These are phyloP conservation scores for Ganaspis sp. DNA, from an alignment of 1,140 invertebrate genomes.

Conservation along the genomic window DNA sequence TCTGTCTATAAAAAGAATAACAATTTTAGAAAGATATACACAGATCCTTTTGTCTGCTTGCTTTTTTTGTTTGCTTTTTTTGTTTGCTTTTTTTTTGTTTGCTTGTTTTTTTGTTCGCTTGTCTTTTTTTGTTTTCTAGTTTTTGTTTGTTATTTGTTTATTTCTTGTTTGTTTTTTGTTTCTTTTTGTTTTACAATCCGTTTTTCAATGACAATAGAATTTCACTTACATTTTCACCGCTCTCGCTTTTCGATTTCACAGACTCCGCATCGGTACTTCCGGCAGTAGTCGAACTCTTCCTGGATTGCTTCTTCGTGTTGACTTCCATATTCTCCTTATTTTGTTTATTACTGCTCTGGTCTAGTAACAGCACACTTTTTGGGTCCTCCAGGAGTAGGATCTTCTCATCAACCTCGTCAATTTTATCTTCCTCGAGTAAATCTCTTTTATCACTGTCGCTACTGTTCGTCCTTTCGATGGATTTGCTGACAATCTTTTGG, in stretches of 20 bases:
- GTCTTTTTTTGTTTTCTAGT: no score
- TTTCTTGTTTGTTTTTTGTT: no score
- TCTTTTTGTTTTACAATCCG: no score
- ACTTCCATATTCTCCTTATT: constrained; percentile 69
- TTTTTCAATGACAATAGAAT: no score
- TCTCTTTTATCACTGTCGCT: constrained; percentile 52
- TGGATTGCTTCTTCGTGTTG: constrained; percentile 64
- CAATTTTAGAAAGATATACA: neutral
- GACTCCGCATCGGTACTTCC: constrained; percentile 69
- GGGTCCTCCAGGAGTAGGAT: constrained; percentile 58
- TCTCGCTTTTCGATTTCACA: constrained; percentile 70
- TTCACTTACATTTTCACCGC: constrained; percentile 66
- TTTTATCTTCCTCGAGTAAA: constrained; percentile 52
- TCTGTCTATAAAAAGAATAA: constrained; percentile 62
- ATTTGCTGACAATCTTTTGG: constrained; percentile 33
- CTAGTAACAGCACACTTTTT: constrained; percentile 53
- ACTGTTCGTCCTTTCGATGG: constrained; percentile 59
- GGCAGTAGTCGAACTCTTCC: constrained; percentile 54
- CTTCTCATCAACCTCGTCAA: constrained; percentile 56
- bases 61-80: no score
- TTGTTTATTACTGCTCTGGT: constrained; percentile 70
- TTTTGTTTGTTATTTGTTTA: no score
- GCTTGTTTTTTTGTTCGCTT: no score
- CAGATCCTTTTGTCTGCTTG: neutral
- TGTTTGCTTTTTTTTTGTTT: no score